phyloP scores from a whole-genome alignment of 2,113 vertebrate species.

The Hippocampus mohnikei region DNA sequence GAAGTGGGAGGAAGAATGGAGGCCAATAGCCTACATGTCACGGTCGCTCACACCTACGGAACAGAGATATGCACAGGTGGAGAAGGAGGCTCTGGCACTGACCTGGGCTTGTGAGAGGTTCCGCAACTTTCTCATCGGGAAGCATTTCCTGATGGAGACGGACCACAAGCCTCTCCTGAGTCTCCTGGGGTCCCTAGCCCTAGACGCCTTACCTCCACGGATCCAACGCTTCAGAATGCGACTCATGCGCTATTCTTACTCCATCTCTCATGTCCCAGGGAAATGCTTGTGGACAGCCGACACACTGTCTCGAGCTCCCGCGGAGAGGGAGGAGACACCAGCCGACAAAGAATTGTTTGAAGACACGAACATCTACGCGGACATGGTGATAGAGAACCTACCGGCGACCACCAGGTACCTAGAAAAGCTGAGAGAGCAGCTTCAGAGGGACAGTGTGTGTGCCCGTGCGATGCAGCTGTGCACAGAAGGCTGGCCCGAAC shows the following conservation, averaged over 20 bases:
- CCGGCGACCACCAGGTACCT: no score
- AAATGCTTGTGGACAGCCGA: neutral
- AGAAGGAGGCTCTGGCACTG: neutral
- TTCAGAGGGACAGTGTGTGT: neutral
- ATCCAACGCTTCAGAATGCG: neutral
- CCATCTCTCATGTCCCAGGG: fast-evolving
- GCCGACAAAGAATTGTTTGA: neutral
- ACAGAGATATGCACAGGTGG: neutral
- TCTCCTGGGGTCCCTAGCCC: neutral
- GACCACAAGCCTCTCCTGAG: no score
- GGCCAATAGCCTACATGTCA: slow-evolving; percentile 12
- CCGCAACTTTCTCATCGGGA: neutral
- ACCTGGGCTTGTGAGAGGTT: slow-evolving; percentile 1
- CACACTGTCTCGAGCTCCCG: neutral
- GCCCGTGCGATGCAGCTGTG: neutral
- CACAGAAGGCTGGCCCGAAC: neutral
- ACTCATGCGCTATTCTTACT: neutral
- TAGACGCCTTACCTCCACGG: neutral
- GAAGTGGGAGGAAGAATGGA: neutral
- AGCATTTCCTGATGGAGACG: neutral
- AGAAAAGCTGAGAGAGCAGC: neutral
- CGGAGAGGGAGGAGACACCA: neutral
- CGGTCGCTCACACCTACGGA: slow-evolving; percentile 10
- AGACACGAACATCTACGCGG: neutral
- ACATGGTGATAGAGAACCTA: neutral